Evolutionary conservation across 2,113 vertebrate genomes (phyloP), one percentile per base, ranked within the genome.

Genomic region (Copsychus sechellarum): DNA sequence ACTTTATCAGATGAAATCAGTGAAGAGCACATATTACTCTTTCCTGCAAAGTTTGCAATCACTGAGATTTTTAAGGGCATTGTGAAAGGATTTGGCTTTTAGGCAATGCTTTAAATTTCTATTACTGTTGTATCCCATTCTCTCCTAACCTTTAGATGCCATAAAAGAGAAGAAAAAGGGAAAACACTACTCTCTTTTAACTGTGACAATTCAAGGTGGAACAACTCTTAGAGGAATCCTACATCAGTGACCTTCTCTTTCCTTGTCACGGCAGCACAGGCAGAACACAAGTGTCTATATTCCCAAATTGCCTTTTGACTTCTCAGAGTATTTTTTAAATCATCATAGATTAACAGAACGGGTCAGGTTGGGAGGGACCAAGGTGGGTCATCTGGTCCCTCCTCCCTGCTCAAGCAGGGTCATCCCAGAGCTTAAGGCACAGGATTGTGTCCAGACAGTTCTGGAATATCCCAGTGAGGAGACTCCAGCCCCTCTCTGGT

Each of bases 51-150:
- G 36, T 70, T 66, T 50, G 29, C 51, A 62, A 24, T 50, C 50
- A 33, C 45, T 54, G 58, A 62, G 29, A 88, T 70, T 92, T 36
- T 93, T 88, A 70, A 83, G 38, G 29, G 26, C 23, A 25, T 73
- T 92, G 47, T 88, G 56, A 92, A 95, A 95, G 33, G 21, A 73
- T 73, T 73, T 57, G 26, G 6, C 60, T 78, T 83, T 77, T 58
- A 92, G 76, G 51, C 42, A 83, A 47, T 14, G 42, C 18, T 79
- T 93, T 62, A 78, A 5, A 58, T 92, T 83, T 78, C 38, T 73
- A 3, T 77, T 70, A 43, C 13, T 51, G 4, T 18, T 53, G 25
- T 19, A 72, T 48, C 29, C 18, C 50, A 16, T 38, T 88, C 90
- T 74, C 34, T 93, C 38, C 13, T 18, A 62, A 40, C 6, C 6